Percentiles rank a stretch among this genome's conserved stretches.
Evolutionary conservation across 2,888 invertebrate species (phyloP).

Genomic region (Acrobasis repandana): DNA sequence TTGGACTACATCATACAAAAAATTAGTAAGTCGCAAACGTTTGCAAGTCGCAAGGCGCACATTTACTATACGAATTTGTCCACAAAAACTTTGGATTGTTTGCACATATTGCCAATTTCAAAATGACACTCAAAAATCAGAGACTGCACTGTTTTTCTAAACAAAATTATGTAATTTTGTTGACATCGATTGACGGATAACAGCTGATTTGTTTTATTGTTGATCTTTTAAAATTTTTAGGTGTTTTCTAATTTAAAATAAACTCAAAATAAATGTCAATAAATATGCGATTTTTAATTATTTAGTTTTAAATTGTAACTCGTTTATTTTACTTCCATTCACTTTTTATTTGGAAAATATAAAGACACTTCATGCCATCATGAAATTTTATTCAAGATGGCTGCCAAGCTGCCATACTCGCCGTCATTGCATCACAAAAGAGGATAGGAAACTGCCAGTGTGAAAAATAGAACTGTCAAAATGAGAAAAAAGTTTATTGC

Average conservation of each 20-base stretch:
- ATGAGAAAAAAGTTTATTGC: too few relatives aligned
- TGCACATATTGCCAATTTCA: conserved; percentile 69
- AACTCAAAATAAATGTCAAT: conserved; percentile 39
- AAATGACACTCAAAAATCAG: conserved; percentile 71
- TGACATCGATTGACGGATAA: conserved; percentile 84
- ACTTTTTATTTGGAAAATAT: conserved; percentile 70
- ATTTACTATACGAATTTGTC: conserved; percentile 68
- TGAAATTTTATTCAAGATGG: conserved; percentile 76
- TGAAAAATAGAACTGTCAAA: conserved; percentile 39
- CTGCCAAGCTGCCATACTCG: conserved; percentile 38
- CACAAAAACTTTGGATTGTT: conserved; percentile 60
- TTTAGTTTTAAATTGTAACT: conserved; percentile 41
- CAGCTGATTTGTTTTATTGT: conserved; percentile 82
- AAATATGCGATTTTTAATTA: conserved; percentile 50
- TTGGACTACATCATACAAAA: conserved; percentile 76
- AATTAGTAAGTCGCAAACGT: conserved; percentile 57
- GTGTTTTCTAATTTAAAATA: conserved; percentile 35
- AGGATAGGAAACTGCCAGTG: conserved; percentile 45
- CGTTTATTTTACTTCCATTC: conserved; percentile 46
- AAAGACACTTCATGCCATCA: conserved; percentile 65
- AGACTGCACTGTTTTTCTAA: conserved; percentile 81
- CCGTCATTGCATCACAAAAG: neutral
- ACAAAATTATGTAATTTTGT: conserved; percentile 84
- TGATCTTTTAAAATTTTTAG: conserved; percentile 65
- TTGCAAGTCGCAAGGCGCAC: conserved; percentile 52